Evolutionary conservation across 2,888 invertebrate genomes (phyloP), one percentile per base, ranked within the genome.

Genomic region (Apantesis nais): DNA sequence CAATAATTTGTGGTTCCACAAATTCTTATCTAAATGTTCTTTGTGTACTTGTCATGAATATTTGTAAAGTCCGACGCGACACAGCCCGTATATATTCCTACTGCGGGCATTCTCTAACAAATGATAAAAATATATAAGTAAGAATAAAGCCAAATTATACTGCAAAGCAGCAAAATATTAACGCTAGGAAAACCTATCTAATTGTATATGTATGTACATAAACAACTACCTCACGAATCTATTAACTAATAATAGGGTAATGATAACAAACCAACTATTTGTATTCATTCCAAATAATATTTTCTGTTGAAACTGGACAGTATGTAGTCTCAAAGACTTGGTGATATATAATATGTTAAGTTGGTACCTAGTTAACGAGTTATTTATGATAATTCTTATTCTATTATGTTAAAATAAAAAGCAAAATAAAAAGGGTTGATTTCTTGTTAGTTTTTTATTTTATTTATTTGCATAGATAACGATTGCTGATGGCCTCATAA

Each of bases 271-370:
- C n/a, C 11, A 12, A 55, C 55, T 25, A 12, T 25, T 12, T 55
- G 3, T 55, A 14, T 25, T 58, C 25, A 55, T 52, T 66, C 65
- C 52, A 37, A 66, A 31, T n/a, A 4, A 31, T 34, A 37, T 34
- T 34, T 8, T 52, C 19, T 16, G 34, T 37, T 66, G 19, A 52
- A 37, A 66, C 37, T 66, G 37, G 7, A 37, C 55, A 41, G 39
- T 66, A 58, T 58, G 19, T 29, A 39, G 7, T 37, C 19, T 58
- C 58, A 58, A 66, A 66, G 66, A 29, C 39, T 41, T 14, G 29
- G 66, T 66, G 66, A 66, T 66, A 52, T 52, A 44, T 63, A n/a
- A n/a, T n/a, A 22, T 31, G 44, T 63, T 63, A 66, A 66, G 52
- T 37, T 25, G 19, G 16, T 52, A 58, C 29, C 29, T 29, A 5